These are phyloP conservation scores for Sipha flava DNA, from an alignment of 1,140 invertebrate genomes.

Conservation along the genomic window DNA sequence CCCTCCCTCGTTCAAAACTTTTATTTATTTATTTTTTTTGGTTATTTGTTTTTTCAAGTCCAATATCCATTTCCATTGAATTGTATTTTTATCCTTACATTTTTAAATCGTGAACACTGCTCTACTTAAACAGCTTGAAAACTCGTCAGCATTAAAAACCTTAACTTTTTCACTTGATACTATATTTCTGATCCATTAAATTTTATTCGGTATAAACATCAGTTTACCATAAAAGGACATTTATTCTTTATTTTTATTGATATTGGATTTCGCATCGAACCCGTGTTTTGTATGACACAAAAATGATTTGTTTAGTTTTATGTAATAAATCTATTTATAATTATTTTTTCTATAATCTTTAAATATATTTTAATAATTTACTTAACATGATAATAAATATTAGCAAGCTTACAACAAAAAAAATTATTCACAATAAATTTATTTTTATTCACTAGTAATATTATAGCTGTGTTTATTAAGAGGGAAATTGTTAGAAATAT, in stretches of 20 bases:
- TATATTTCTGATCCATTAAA: not conserved
- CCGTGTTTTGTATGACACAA: not conserved
- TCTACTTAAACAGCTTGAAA: not conserved
- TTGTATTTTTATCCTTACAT: not conserved
- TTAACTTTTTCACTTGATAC: not conserved
- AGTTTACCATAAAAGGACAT: not conserved
- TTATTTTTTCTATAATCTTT: too few relatives aligned
- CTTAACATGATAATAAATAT: too few relatives aligned
- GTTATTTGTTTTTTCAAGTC: not conserved
- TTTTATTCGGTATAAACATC: not conserved
- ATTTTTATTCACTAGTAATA: too few relatives aligned
- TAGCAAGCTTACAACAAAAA: too few relatives aligned
- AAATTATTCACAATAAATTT: too few relatives aligned
- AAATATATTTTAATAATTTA: too few relatives aligned
- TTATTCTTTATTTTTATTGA: not conserved
- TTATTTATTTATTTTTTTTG: not conserved
- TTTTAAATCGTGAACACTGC: not conserved
- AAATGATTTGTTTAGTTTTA: not conserved
- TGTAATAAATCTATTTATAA: too few relatives aligned
- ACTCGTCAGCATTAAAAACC: not conserved
- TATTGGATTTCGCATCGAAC: not conserved
- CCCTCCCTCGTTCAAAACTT: not conserved
- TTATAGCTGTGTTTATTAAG: too few relatives aligned
- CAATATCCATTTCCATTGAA: not conserved
- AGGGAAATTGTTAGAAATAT: too few relatives aligned